Conservation (phyloP, 2,797 vertebrate species). For the Pangasius mekongensis region DNA sequence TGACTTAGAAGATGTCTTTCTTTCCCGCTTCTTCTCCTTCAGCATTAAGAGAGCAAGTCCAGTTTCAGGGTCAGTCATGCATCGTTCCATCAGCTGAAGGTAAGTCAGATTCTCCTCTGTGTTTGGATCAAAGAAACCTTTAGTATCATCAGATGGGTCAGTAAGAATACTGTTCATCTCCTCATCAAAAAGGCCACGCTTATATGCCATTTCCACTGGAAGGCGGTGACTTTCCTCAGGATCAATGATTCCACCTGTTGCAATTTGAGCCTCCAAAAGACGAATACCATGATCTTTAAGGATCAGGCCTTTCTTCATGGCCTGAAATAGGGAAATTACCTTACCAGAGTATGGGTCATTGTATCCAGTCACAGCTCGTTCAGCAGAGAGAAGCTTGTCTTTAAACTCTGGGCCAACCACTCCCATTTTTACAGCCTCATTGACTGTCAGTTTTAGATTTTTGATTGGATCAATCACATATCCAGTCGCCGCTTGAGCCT, state of each 20-base stretch:
- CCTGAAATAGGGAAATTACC: slow-evolving; percentile 95
- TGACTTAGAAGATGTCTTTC: slow-evolving; percentile 97
- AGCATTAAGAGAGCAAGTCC: slow-evolving; percentile 87
- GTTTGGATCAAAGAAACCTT: slow-evolving; percentile 98
- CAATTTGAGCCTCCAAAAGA: slow-evolving; percentile 94
- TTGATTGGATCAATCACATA: slow-evolving; percentile 96
- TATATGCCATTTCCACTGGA: slow-evolving; percentile 91
- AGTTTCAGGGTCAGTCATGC: slow-evolving; percentile 87
- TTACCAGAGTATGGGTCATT: slow-evolving; percentile 92
- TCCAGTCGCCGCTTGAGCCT: slow-evolving; percentile 95
- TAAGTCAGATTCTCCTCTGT: slow-evolving; percentile 98
- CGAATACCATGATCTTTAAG: slow-evolving; percentile 96
- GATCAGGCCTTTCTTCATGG: slow-evolving; percentile 97
- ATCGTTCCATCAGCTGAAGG: slow-evolving; percentile 92
- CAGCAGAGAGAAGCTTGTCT: slow-evolving; percentile 95
- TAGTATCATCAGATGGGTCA: slow-evolving; percentile 94
- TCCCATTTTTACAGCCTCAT: slow-evolving; percentile 89
- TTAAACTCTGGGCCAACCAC: slow-evolving; percentile 95
- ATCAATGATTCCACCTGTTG: slow-evolving; percentile 96
- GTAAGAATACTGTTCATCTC: slow-evolving; percentile 95
- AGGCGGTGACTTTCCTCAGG: slow-evolving; percentile 93
- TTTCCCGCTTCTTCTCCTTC: slow-evolving; percentile 94
- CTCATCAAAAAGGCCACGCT: slow-evolving; percentile 92
- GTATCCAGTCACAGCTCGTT: slow-evolving; percentile 94
- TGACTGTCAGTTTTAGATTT: slow-evolving; percentile 90